Evolutionary conservation across 2,888 invertebrate species (phyloP), one percentile per base, ranked within the genome.

Genomic region (Sympetrum striolatum): DNA sequence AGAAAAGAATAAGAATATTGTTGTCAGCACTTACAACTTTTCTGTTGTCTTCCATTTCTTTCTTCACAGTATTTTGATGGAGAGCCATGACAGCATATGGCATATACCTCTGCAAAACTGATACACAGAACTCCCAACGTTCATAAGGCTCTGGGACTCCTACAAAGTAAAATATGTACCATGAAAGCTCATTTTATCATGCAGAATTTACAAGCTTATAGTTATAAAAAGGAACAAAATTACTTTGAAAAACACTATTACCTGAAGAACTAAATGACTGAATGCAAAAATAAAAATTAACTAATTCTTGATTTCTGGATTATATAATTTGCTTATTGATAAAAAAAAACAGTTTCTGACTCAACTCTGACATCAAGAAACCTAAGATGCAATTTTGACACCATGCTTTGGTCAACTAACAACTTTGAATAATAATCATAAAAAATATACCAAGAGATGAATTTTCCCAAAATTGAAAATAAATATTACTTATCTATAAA

Each of bases 61-160:
- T 92, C 5, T 93, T 92, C 90, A 92, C 91, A 35, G 91, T 91
- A 81, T 93, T 92, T 91, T 95, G 94, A 44, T 94, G 93, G 60
- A 94, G 92, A 18, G 94, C 93, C 86, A 95, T 94, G 90, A 94
- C 92, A 3, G 94, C 95, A 90, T 94, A 93, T 6, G 94, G 94
- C 93, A 95, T 95, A 92, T 94, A 94, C 90, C 93, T 93, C 90
- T 94, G 93, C 0, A 94, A 93, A 48, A 95, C 93, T 91, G 93
- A 93, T 10, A 94, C 92, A 92, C 95, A 95, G 92, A 94, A 93
- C 93, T 95, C 95, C 95, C 95, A 95, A 82, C 95, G 93, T 25
- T 81, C 81, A 39, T 31, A 10, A 5, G 90, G 80, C 15, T 53
- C n/a, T 37, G 37, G 25, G 3, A 81, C 39, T 18, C 90, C 90